Percentiles rank a stretch among this genome's conserved stretches.
Conservation (phyloP, 2,113 vertebrate genomes). For the Toxotes jaculatrix region DNA sequence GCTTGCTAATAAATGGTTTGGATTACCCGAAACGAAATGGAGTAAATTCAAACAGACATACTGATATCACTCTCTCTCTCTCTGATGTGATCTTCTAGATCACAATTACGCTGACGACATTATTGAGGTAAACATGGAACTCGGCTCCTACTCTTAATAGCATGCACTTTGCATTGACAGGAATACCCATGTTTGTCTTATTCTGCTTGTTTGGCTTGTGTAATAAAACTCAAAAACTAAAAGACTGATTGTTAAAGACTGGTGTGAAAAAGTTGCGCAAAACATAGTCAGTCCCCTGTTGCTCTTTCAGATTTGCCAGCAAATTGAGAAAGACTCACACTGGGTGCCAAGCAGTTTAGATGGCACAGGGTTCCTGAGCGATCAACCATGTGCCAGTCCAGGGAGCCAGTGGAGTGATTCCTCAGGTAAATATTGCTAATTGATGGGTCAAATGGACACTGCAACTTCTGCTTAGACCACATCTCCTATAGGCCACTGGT, state of each 20-base stretch:
- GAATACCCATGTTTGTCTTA: constrained; percentile 73
- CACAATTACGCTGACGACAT: constrained; percentile 63
- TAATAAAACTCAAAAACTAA: constrained; percentile 4
- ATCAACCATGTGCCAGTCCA: constrained; percentile 80
- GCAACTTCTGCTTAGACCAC: background rate
- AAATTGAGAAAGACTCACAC: constrained; percentile 76
- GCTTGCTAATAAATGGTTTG: background rate
- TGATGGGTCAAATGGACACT: background rate
- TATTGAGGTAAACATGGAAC: constrained; percentile 77
- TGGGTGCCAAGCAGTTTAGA: constrained; percentile 49
- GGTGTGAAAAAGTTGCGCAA: constrained; percentile 20
- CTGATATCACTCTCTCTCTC: background rate
- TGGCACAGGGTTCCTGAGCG: constrained; percentile 76
- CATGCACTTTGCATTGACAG: constrained; percentile 78
- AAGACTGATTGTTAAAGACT: constrained; percentile 11
- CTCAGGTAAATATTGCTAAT: constrained; percentile 79
- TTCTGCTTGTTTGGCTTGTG: constrained; percentile 46
- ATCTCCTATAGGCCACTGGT: background rate
- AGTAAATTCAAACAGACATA: background rate
- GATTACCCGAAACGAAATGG: background rate
- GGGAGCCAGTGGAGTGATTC: constrained; percentile 82
- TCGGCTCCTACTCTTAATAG: background rate
- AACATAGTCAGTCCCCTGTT: constrained; percentile 67
- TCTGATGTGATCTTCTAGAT: constrained; percentile 52
- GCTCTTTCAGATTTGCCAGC: constrained; percentile 80